A percentile compares a stretch with the other conserved stretches of the same genome.
These are phyloP conservation scores for Probosciger aterrimus DNA, from an alignment of 2,113 vertebrate species.

Conservation along the genomic window DNA sequence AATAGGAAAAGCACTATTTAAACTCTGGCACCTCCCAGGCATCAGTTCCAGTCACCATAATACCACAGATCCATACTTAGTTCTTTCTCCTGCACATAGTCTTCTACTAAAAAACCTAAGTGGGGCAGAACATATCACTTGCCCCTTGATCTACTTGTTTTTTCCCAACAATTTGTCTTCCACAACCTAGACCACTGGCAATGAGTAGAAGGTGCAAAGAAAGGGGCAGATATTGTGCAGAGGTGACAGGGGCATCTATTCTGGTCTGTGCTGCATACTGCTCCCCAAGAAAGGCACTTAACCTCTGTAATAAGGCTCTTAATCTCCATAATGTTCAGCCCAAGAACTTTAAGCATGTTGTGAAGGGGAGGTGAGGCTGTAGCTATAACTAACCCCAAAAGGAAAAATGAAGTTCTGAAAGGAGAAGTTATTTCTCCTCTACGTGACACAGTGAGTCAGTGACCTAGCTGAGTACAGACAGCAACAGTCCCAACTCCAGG, in stretches of 20 bases:
- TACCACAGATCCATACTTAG: not conserved
- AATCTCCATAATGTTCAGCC: not conserved
- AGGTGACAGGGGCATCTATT: not conserved
- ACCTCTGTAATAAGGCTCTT: not conserved
- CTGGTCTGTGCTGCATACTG: not conserved
- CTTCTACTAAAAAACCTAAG: not conserved
- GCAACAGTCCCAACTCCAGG: not conserved
- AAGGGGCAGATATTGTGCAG: not conserved
- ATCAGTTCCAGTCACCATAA: not conserved
- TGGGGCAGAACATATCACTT: not conserved
- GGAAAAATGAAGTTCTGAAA: not conserved
- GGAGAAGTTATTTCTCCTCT: not conserved
- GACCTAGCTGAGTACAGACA: not conserved
- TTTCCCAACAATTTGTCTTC: not conserved
- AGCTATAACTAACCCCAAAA: not conserved
- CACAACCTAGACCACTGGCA: not conserved
- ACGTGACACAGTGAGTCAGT: rapidly evolving
- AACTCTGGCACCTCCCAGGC: not conserved
- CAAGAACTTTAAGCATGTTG: not conserved
- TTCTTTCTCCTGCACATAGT: not conserved
- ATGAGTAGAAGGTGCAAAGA: not conserved
- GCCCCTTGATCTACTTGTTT: not conserved
- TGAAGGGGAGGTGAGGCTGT: not conserved
- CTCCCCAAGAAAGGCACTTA: not conserved
- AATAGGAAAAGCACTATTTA: not conserved